A percentile compares a stretch with the other conserved stretches of the same genome.
Conservation (phyloP, 2,113 vertebrate species). For the Arvicanthis niloticus region DNA sequence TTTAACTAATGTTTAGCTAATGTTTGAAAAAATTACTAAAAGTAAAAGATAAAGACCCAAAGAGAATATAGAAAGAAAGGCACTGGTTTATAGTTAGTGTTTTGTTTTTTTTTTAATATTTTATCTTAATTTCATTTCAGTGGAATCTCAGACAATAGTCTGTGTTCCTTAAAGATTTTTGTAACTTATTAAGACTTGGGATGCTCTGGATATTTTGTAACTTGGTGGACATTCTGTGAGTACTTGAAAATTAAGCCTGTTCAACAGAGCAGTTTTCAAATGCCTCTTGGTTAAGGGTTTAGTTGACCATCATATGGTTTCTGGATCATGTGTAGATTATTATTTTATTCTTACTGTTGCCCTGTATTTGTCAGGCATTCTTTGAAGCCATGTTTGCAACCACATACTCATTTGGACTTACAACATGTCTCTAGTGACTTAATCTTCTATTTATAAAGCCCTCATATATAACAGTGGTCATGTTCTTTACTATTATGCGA, state of each 20-base stretch:
- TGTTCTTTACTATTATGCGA: neutral
- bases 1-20: neutral
- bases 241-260: neutral
- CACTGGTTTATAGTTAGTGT: neutral
- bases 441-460: slow-evolving; percentile 17
- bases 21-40: slow-evolving; percentile 6
- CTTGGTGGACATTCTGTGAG: neutral
- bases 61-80: neutral
- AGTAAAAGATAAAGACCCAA: neutral
- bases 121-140: slow-evolving; percentile 26
- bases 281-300: neutral
- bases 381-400: neutral
- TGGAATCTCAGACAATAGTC: neutral
- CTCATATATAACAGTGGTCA: neutral
- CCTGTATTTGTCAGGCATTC: neutral
- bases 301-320: neutral
- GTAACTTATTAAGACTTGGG: neutral
- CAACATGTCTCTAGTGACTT: neutral
- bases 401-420: neutral
- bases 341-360: neutral
- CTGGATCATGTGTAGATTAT: neutral
- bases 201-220: neutral
- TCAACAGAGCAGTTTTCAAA: neutral
- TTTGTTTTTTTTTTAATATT: neutral
- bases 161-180: neutral